phyloP scores from a whole-genome alignment of 2,888 invertebrate species.

The Callinectes sapidus region DNA sequence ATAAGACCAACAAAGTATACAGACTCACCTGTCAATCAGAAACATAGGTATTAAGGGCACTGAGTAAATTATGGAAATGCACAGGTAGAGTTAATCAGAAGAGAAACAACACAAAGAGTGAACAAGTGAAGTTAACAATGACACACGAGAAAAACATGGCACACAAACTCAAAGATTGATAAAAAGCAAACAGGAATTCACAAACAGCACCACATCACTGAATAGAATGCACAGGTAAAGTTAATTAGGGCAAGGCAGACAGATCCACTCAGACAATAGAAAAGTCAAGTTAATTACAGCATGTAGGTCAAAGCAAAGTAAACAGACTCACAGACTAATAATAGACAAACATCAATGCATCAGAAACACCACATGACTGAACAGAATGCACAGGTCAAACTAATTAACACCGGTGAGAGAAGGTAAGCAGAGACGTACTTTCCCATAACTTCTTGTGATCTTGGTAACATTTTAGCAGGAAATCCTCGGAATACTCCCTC shows the following conservation, averaged over 20 bases:
- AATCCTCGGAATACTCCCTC: conserved; percentile 61
- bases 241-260: no score
- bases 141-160: background rate
- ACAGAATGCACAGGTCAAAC: background rate
- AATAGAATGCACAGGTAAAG: background rate
- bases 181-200: background rate
- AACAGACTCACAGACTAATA: background rate
- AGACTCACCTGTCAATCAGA: no score
- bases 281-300: no score
- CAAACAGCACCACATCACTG: background rate
- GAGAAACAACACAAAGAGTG: no score
- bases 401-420: background rate
- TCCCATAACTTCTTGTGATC: conserved; percentile 67
- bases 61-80: no score
- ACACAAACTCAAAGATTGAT: background rate
- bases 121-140: background rate
- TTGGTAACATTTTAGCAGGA: conserved; percentile 62
- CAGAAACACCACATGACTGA: background rate
- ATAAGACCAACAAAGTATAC: no score
- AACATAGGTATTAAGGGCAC: no score
- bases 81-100: background rate
- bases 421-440: conserved; percentile 56
- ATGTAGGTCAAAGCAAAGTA: background rate
- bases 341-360: background rate
- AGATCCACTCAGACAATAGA: no score